These are phyloP conservation scores for Smittia sp. DNA, from an alignment of 2,888 invertebrate genomes.

Conservation along the genomic window DNA sequence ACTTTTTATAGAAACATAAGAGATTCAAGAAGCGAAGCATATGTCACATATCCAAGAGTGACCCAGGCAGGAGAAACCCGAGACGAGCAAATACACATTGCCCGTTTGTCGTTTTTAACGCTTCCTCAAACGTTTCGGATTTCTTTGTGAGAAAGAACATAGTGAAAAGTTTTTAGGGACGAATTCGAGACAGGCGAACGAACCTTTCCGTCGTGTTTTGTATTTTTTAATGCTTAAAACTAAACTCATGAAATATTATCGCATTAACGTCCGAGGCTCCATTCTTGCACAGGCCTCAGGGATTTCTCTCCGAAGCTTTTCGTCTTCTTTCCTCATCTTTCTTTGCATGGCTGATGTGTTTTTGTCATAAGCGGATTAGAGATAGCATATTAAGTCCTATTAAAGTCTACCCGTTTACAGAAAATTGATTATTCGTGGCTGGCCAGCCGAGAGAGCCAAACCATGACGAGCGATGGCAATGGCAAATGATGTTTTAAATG, in stretches of 20 bases:
- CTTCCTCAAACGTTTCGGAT: slow-evolving; percentile 5
- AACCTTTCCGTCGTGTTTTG: not conserved
- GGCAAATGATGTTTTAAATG: not conserved
- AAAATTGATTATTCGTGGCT: not conserved
- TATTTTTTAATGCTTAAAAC: not conserved
- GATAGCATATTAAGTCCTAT: slow-evolving; percentile 1
- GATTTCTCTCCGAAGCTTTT: not conserved
- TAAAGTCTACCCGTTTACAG: slow-evolving; percentile 3
- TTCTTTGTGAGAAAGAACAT: not conserved
- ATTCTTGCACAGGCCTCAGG: not conserved
- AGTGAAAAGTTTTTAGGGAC: not conserved
- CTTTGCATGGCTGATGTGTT: not conserved
- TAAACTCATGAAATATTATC: slow-evolving; percentile 4
- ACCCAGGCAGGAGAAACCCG: not conserved
- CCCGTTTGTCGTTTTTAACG: not conserved
- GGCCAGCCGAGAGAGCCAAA: not conserved
- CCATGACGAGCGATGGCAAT: not conserved
- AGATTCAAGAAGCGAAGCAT: slow-evolving; percentile 2
- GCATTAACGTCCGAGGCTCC: not conserved
- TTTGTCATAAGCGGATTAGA: not conserved
- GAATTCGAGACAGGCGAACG: not conserved
- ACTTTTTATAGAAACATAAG: not conserved
- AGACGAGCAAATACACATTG: slow-evolving; percentile 1
- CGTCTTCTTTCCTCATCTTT: not conserved
- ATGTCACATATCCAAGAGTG: not conserved